Evolutionary conservation across 2,113 vertebrate species (phyloP).

Genomic region (Pyxicephalus adspersus): DNA sequence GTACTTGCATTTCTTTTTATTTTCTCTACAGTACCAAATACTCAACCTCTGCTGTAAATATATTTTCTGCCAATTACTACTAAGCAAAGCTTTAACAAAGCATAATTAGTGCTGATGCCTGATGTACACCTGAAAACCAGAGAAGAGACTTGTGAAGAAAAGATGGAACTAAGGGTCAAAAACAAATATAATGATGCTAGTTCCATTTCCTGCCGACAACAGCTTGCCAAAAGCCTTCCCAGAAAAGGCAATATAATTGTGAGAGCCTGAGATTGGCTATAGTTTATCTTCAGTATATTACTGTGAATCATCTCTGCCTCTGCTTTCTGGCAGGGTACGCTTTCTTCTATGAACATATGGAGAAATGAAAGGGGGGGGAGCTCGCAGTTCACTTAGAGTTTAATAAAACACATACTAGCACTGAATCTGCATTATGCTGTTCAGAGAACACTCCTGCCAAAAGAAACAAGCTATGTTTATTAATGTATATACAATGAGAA

Average conservation of each 20-base stretch:
- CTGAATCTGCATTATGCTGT: not conserved
- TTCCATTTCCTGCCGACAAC: not conserved
- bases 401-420: conserved; percentile 43
- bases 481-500: conserved; percentile 7
- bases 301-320: conserved; percentile 20
- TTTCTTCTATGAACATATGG: conserved; percentile 10
- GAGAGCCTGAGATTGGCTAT: not conserved
- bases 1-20: too few relatives aligned
- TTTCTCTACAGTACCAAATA: too few relatives aligned
- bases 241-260: not conserved
- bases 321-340: conserved; percentile 30
- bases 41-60: not conserved
- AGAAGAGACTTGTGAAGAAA: not conserved
- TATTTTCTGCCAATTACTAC: not conserved
- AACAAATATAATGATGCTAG: not conserved
- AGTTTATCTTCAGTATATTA: not conserved
- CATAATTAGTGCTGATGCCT: not conserved
- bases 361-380: not conserved
- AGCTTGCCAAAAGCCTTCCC: not conserved
- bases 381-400: conserved; percentile 31
- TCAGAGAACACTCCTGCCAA: conserved; percentile 7
- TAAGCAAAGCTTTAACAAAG: not conserved
- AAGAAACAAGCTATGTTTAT: conserved; percentile 28
- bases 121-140: not conserved
- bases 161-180: not conserved